Evolutionary conservation across 2,888 invertebrate genomes (phyloP), one percentile per base, ranked within the genome.

Genomic region (Achlya flavicornis): DNA sequence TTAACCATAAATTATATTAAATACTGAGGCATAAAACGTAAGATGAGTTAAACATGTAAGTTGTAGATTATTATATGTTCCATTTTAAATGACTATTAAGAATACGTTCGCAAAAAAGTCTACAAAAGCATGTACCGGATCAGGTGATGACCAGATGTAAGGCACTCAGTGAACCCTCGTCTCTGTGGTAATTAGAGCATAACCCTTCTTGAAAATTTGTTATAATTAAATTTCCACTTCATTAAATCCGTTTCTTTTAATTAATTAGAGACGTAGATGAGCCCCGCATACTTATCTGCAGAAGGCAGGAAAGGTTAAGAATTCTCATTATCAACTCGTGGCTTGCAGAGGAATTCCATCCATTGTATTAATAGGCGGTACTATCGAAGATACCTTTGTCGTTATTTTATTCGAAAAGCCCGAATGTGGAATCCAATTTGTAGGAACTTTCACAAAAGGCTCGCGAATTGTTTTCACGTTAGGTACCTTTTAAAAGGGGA

Each of bases 281-380:
- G 63, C 63, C 63, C 62, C 64, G 71, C 69, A 66, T 68, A 69
- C 64, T 69, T 66, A 63, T n/a, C 61, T 53, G 6, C 16, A 7
- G 53, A 58, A 63, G 38, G 41, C 59, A 69, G 69, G 68, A 63
- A 63, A 70, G 74, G 73, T 70, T 75, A 85, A 84, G 83, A 86
- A 87, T 88, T 83, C 83, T 83, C 85, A 86, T 41, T 41, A 41
- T 88, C 85, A 86, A 70, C 64, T 67, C 71, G 65, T 63, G 68
- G 67, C 68, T 61, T 61, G 60, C 64, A 65, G 65, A 69, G 78
- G 76, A 76, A 84, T 84, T 77, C 76, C 76, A 77, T 71, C 80
- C 78, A 81, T 83, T 83, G 82, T 84, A 74, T 79, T 84, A 81
- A 78, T 82, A 53, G 75, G 74, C 71, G 64, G 67, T 68, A 71